These are phyloP conservation scores for Melipona bicolor DNA, from an alignment of 2,888 invertebrate species.

Conservation along the genomic window DNA sequence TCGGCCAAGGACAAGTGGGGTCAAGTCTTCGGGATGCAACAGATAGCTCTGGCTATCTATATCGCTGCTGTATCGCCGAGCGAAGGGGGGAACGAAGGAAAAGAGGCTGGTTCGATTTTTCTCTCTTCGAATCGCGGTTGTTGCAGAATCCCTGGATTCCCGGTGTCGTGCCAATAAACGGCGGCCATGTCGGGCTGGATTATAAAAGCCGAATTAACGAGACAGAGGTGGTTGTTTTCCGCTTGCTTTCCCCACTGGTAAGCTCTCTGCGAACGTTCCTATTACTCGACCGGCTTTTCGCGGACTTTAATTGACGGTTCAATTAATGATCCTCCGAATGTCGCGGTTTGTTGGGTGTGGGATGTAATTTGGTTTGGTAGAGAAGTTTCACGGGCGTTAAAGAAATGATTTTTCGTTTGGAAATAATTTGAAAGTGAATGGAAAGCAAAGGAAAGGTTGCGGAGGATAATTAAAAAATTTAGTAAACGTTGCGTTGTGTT, in stretches of 20 bases:
- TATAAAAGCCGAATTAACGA: constrained; percentile 26
- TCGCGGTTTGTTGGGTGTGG: background rate
- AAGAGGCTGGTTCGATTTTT: constrained; percentile 42
- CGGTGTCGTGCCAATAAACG: constrained; percentile 14
- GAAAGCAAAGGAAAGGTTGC: fast-evolving
- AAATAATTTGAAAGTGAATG: no score
- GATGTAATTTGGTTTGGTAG: background rate
- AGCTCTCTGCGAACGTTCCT: background rate
- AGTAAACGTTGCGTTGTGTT: background rate
- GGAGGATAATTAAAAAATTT: background rate
- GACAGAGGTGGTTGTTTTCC: background rate
- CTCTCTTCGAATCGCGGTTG: constrained; percentile 27
- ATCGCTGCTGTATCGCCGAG: background rate
- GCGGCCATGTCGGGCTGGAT: background rate
- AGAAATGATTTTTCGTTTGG: background rate
- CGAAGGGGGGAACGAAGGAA: background rate
- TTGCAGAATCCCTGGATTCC: constrained; percentile 28
- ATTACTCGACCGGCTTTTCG: background rate
- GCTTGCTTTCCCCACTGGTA: background rate
- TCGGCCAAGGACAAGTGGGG: constrained; percentile 55
- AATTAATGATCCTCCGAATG: background rate
- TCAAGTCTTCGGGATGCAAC: constrained; percentile 58
- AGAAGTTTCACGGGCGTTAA: background rate
- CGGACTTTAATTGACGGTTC: background rate
- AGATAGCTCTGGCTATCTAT: constrained; percentile 35